These are phyloP conservation scores for Hyppa rectilinea DNA, from an alignment of 2,888 invertebrate genomes.

Conservation along the genomic window DNA sequence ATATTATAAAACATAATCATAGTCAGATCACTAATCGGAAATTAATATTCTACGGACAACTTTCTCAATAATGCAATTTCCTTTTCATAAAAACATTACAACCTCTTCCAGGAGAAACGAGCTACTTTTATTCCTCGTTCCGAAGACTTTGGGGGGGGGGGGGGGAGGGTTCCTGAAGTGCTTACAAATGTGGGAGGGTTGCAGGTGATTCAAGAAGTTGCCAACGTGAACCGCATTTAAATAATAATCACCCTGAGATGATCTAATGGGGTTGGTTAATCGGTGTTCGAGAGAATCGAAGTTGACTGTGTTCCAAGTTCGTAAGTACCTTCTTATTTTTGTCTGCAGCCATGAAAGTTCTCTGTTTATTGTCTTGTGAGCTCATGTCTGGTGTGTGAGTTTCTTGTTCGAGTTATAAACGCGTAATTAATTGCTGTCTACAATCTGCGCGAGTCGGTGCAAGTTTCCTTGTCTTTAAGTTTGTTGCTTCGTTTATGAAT, in stretches of 20 bases:
- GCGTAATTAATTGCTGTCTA: constrained; percentile 30
- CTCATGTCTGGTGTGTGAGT: neutral
- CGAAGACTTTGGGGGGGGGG: constrained; percentile 11
- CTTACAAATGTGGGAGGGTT: constrained; percentile 60
- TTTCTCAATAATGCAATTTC: constrained; percentile 56
- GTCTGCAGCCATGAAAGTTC: constrained; percentile 36
- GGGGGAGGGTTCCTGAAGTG: constrained; percentile 36
- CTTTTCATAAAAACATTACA: constrained; percentile 42
- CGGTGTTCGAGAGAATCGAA: constrained; percentile 46
- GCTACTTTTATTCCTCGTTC: constrained; percentile 41
- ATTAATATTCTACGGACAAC: constrained; percentile 52
- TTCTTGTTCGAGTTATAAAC: constrained; percentile 20
- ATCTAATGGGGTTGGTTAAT: constrained; percentile 61
- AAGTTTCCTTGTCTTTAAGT: neutral
- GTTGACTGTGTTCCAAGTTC: constrained; percentile 42
- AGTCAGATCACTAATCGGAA: constrained; percentile 54
- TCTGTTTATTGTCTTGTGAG: constrained; percentile 29
- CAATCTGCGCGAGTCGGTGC: neutral
- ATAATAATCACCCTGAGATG: constrained; percentile 60
- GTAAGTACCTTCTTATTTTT: constrained; percentile 37
- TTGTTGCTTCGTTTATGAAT: neutral
- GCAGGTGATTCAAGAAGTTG: constrained; percentile 60
- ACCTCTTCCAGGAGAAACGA: constrained; percentile 41
- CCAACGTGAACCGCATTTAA: constrained; percentile 61
- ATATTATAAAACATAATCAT: constrained; percentile 12